Base-by-base conservation (phyloP, 2,113 vertebrate species). In the Myodes glareolus region DNA sequence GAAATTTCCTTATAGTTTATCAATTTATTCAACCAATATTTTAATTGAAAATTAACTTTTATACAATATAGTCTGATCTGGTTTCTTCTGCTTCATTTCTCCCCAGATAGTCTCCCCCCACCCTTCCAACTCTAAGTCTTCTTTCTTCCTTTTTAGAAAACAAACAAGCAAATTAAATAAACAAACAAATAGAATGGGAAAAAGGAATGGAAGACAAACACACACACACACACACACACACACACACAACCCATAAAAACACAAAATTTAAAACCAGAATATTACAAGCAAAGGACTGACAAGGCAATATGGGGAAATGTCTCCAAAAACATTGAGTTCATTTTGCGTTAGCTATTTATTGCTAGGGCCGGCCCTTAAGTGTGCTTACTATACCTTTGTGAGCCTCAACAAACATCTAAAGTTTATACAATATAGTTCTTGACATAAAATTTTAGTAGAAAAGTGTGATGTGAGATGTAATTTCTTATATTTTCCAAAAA, bases 391-490 rank as follows among this genome's bases (percentile, higher is more conserved):
- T 27, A 58, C 36, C 39, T n/a, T 82, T 82, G 55, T 39, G n/a
- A 82, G n/a, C 23, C 39, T 92, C 77, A 88, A 65, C 65, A 78
- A n/a, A 88, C 55, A 82, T 76, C 93, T 75, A 63, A 95, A 93
- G 7, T 65, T 45, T 52, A 27, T 47, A 29, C 31, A 45, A 92
- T 85, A 42, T 3, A 88, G 7, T 94, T 92, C 95, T 90, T 82
- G 45, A 27, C 33, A 78, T 92, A 68, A 93, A 75, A 85, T 75
- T 94, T 90, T 58, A 87, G 75, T 29, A 75, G 17, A 31, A 78
- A 89, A 67, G 36, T 42, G 1, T 92, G 87, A 81, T 47, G 76
- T 5, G n/a, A 47, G 65, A 95, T 61, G 3, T 76, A 61, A 80
- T 80, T 17, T 73, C 7, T 81, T 78, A 63, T 50, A n/a, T 68